Percentiles rank a stretch among this genome's conserved stretches.
phyloP scores from a whole-genome alignment of 2,797 vertebrate species.

The Meriones psammophilus region DNA sequence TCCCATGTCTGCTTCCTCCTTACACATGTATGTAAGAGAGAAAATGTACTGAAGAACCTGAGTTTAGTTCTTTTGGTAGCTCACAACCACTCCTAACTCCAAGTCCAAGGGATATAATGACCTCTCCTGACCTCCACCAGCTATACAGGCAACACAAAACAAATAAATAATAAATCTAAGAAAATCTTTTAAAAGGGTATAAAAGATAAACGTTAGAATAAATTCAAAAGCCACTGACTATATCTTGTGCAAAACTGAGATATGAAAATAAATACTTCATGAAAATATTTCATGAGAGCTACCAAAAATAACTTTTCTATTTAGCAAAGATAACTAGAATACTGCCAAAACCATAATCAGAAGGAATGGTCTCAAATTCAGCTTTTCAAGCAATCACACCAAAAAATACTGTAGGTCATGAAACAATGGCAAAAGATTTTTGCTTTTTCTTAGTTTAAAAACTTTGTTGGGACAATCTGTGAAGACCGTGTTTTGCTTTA shows the following conservation, averaged over 20 bases:
- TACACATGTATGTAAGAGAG: background rate
- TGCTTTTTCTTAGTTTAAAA: conserved; percentile 40
- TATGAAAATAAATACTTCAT: background rate
- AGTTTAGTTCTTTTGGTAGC: background rate
- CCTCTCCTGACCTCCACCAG: too few relatives aligned
- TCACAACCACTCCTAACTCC: background rate
- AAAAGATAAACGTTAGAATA: background rate
- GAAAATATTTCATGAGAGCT: conserved; percentile 22
- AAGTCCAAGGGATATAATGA: background rate
- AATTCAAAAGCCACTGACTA: background rate
- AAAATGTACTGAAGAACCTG: background rate
- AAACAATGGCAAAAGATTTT: background rate
- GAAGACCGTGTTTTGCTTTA: background rate
- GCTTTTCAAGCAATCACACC: background rate
- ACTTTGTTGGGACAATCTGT: background rate
- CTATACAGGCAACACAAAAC: background rate
- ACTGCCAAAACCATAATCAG: background rate
- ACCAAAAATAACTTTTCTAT: background rate
- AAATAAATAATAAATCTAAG: background rate
- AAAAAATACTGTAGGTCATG: conserved; percentile 5
- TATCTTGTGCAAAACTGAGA: background rate
- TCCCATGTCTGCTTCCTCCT: background rate
- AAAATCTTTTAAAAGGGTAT: background rate
- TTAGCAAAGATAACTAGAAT: conserved; percentile 13
- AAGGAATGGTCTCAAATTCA: conserved; percentile 25